Conservation (phyloP, 1,140 invertebrate genomes). For the Lasaia peninsularis region DNA sequence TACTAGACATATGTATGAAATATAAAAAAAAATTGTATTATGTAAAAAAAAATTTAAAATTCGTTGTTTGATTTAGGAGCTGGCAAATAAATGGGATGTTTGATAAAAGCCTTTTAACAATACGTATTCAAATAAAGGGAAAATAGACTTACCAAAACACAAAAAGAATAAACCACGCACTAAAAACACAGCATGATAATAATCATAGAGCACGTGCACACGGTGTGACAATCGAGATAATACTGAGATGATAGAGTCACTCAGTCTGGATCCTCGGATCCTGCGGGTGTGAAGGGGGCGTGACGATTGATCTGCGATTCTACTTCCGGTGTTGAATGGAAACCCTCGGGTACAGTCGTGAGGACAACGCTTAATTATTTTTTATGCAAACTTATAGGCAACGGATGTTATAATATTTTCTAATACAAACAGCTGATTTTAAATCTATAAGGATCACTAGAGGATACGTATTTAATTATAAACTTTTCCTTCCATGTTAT, state of each 20-base stretch:
- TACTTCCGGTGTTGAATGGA: slow-evolving; percentile 58
- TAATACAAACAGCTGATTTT: background rate
- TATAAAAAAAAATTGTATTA: too few relatives aligned
- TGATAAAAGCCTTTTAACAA: too few relatives aligned
- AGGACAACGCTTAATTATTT: background rate
- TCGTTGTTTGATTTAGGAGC: too few relatives aligned
- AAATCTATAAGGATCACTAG: background rate
- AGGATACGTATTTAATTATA: too few relatives aligned
- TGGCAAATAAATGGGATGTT: too few relatives aligned
- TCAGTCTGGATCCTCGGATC: slow-evolving; percentile 49
- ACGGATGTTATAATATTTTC: slow-evolving; percentile 9
- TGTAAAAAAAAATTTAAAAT: too few relatives aligned
- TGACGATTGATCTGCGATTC: slow-evolving; percentile 62
- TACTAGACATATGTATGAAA: too few relatives aligned
- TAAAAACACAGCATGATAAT: slow-evolving; percentile 41
- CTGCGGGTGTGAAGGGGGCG: slow-evolving; percentile 29
- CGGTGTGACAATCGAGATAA: slow-evolving; percentile 32
- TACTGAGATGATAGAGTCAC: slow-evolving; percentile 42
- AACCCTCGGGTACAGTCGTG: slow-evolving; percentile 27
- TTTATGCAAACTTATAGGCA: slow-evolving; percentile 14
- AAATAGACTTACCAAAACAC: slow-evolving; percentile 22
- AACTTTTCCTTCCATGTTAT: too few relatives aligned
- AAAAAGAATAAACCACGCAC: slow-evolving; percentile 34
- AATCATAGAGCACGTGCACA: slow-evolving; percentile 30
- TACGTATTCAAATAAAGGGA: slow-evolving; percentile 2